phyloP scores from a whole-genome alignment of 1,140 invertebrate species.

The Chymomyza costata region DNA sequence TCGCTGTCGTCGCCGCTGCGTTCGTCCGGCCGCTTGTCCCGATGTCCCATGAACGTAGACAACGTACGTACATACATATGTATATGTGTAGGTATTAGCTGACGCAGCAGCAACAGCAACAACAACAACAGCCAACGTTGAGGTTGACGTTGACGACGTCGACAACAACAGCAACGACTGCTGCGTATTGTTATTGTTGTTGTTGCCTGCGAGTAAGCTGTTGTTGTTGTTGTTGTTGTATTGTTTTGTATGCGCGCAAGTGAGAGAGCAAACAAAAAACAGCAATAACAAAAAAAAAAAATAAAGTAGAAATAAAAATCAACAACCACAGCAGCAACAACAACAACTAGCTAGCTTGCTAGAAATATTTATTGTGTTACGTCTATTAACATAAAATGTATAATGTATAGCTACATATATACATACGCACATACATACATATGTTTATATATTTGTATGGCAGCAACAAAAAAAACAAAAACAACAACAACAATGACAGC shows the following conservation, averaged over 20 bases:
- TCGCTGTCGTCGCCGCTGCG: slow-evolving; percentile 13
- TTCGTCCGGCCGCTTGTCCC: too few species aligned
- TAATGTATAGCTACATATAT: slow-evolving; percentile 18
- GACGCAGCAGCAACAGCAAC: slow-evolving; percentile 15
- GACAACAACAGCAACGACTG: slow-evolving; percentile 16
- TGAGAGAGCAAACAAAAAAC: slow-evolving; percentile 41
- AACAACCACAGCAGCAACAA: too few species aligned
- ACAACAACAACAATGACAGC: slow-evolving; percentile 25
- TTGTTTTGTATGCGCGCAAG: slow-evolving; percentile 6
- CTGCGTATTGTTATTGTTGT: slow-evolving; percentile 16
- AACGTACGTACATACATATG: neutral
- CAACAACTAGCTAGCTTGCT: slow-evolving; percentile 49
- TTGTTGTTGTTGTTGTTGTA: slow-evolving; percentile 19
- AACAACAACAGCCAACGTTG: slow-evolving; percentile 6
- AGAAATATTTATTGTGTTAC: slow-evolving; percentile 65
- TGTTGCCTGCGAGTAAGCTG: slow-evolving; percentile 19
- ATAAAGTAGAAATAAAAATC: too few species aligned
- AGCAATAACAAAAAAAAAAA: too few species aligned
- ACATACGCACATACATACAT: slow-evolving; percentile 1
- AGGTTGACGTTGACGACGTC: too few species aligned
- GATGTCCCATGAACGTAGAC: too few species aligned
- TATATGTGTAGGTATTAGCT: slow-evolving; percentile 7
- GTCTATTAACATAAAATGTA: slow-evolving; percentile 64
- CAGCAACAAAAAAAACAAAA: slow-evolving; percentile 16
- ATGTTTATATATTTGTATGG: slow-evolving; percentile 22